Conservation (phyloP, 2,797 vertebrate genomes). For the Channa striata region DNA sequence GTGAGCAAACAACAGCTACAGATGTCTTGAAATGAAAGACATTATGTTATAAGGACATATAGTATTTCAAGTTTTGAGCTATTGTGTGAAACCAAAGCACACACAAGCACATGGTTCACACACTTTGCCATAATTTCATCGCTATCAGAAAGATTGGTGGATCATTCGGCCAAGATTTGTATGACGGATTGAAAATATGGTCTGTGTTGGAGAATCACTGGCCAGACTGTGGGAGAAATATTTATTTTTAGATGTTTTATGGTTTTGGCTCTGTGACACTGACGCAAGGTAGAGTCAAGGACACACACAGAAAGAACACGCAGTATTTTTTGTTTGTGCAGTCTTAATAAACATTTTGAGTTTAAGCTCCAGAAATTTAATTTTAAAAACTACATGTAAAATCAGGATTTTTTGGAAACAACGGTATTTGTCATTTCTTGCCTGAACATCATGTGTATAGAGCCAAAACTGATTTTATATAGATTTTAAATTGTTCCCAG, state of each 20-base stretch:
- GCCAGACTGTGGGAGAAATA: conserved; percentile 42
- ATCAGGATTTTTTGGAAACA: neutral
- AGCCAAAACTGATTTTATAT: too few relatives aligned
- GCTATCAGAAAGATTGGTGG: conserved; percentile 37
- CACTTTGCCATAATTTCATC: conserved; percentile 10
- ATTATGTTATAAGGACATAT: conserved; percentile 25
- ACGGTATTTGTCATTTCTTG: neutral
- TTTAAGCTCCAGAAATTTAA: neutral
- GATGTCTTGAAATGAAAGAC: conserved; percentile 45
- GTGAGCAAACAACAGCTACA: conserved; percentile 12
- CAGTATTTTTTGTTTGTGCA: neutral
- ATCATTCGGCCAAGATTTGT: conserved; percentile 41
- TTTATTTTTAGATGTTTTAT: conserved; percentile 61
- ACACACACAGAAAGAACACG: conserved; percentile 5
- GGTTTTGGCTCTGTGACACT: conserved; percentile 33
- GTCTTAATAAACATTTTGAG: neutral
- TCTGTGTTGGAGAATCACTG: conserved; percentile 27
- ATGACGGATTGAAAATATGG: conserved; percentile 55
- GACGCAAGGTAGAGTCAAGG: conserved; percentile 4
- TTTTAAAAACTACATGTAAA: neutral
- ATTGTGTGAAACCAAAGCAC: neutral
- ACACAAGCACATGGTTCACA: neutral
- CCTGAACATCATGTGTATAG: too few relatives aligned
- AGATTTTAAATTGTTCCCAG: neutral
- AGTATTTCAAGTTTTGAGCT: conserved; percentile 14